Evolutionary conservation across 2,797 vertebrate genomes (phyloP).

Genomic region (Platyrinchus mystaceus): DNA sequence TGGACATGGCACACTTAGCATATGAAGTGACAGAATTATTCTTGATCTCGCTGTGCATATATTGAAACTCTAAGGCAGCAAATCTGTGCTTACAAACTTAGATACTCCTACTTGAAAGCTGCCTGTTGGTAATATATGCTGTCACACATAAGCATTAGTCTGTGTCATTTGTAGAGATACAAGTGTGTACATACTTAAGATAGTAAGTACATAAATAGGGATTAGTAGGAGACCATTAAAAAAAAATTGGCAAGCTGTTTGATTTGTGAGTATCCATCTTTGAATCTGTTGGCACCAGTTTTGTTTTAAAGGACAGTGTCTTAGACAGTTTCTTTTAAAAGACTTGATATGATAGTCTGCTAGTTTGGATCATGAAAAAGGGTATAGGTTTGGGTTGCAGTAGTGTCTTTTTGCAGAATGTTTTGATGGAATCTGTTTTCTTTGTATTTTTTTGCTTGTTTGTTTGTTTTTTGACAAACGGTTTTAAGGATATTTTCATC

Average conservation of each 20-base stretch:
- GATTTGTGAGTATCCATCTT: background rate
- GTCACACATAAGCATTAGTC: background rate
- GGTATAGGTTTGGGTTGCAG: background rate
- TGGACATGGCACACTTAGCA: background rate
- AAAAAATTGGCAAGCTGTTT: background rate
- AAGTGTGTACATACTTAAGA: background rate
- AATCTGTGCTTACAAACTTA: background rate
- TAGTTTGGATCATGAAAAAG: background rate
- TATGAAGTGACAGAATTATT: background rate
- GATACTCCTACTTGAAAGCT: background rate
- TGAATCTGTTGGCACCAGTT: background rate
- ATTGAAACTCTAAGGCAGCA: background rate
- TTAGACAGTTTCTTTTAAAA: background rate
- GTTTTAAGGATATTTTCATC: background rate
- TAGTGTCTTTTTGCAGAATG: background rate
- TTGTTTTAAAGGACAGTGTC: background rate
- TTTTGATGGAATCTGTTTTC: background rate
- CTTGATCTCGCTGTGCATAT: background rate
- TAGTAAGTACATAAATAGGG: background rate
- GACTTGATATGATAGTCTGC: background rate
- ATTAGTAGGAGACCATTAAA: background rate
- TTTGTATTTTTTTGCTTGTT: background rate
- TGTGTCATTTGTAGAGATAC: background rate
- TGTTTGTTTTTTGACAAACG: background rate
- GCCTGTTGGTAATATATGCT: background rate